A percentile compares a stretch with the other conserved stretches of the same genome.
Evolutionary conservation across 2,113 vertebrate genomes (phyloP).

Genomic region (Oxygymnocypris stewartii): DNA sequence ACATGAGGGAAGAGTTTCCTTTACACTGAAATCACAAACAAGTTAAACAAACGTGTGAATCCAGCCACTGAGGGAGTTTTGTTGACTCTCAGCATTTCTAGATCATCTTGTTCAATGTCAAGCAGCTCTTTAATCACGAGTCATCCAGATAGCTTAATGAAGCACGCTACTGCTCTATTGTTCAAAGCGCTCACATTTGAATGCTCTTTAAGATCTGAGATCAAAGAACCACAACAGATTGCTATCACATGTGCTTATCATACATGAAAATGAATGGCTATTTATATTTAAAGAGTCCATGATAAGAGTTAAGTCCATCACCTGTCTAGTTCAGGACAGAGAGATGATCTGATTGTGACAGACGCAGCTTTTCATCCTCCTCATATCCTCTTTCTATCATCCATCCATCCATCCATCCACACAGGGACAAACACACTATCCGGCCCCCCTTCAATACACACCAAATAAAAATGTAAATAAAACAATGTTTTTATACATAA

Average conservation of each 20-base stretch:
- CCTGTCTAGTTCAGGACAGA: conserved; percentile 47
- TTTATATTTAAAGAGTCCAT: conserved; percentile 39
- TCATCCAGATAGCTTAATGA: conserved; percentile 11
- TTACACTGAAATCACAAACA: not conserved
- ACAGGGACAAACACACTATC: too few relatives aligned
- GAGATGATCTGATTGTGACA: conserved; percentile 70
- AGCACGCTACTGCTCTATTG: not conserved
- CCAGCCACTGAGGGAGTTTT: not conserved
- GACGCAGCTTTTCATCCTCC: conserved; percentile 62
- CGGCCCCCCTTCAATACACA: too few relatives aligned
- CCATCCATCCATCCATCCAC: conserved; percentile 45
- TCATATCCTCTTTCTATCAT: conserved; percentile 72
- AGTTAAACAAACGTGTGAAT: not conserved
- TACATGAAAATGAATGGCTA: conserved; percentile 7
- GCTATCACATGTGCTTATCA: not conserved
- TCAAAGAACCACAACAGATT: not conserved
- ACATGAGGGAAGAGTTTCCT: not conserved
- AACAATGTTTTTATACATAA: too few relatives aligned
- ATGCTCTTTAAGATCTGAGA: not conserved
- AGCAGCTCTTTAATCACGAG: conserved; percentile 24
- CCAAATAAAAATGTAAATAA: too few relatives aligned
- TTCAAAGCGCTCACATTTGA: not conserved
- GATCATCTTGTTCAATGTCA: not conserved
- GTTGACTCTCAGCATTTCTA: not conserved
- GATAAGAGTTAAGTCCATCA: conserved; percentile 8